Evolutionary conservation across 2,888 invertebrate genomes (phyloP).

Genomic region (Heliconius ismenius): DNA sequence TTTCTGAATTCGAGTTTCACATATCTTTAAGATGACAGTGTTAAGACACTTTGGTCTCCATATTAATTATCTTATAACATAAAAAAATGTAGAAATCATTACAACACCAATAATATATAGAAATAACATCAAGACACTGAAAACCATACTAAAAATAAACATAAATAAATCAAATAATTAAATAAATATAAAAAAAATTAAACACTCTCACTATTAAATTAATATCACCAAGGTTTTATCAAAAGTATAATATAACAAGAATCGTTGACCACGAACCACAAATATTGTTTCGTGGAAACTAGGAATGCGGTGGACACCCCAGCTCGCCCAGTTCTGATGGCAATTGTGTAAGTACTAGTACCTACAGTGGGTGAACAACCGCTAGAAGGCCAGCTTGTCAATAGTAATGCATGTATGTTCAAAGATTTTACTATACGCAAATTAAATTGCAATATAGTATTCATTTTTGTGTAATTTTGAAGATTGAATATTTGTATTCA

Average conservation of each 20-base stretch:
- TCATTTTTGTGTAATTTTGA: background rate
- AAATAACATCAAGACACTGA: background rate
- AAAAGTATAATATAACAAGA: constrained; percentile 27
- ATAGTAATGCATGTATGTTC: constrained; percentile 16
- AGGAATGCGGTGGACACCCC: constrained; percentile 41
- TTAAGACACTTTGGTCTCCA: background rate
- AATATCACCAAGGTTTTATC: constrained; percentile 17
- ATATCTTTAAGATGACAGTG: background rate
- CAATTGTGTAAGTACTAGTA: constrained; percentile 37
- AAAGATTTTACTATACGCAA: background rate
- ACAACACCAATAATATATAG: background rate
- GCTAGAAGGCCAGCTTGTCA: constrained; percentile 39
- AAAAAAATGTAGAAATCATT: background rate
- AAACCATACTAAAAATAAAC: too few species aligned
- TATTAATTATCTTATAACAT: too few species aligned
- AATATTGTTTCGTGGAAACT: constrained; percentile 43
- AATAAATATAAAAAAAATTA: background rate
- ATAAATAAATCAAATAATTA: background rate
- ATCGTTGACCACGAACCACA: constrained; percentile 37
- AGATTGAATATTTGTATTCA: background rate
- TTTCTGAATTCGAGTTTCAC: background rate
- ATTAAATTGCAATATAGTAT: background rate
- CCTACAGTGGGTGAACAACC: constrained; percentile 42
- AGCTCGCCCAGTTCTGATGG: constrained; percentile 35
- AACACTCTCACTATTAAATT: constrained; percentile 2